Conservation (phyloP, 2,888 invertebrate species). For the Diaprepes abbreviatus region DNA sequence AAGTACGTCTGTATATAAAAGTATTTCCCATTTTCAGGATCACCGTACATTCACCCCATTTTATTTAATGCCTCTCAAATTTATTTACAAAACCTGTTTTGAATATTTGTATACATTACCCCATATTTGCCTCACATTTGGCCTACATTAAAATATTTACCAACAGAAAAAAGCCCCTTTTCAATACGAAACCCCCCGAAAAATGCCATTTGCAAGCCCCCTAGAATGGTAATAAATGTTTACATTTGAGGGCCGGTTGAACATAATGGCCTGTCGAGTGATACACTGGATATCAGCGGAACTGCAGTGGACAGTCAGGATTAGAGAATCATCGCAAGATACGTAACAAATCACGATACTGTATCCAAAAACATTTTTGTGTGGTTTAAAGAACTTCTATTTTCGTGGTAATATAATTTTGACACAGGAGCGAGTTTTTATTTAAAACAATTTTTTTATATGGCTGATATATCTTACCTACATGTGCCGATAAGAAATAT, state of each 20-base stretch:
- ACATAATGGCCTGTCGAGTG: slow-evolving; percentile 63
- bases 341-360: slow-evolving; percentile 51
- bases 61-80: neutral
- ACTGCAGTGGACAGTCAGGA: slow-evolving; percentile 23
- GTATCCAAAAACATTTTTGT: too few species aligned
- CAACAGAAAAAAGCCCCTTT: slow-evolving; percentile 7
- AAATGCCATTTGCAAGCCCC: slow-evolving; percentile 33
- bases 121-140: neutral
- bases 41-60: neutral
- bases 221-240: slow-evolving; percentile 62
- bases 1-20: too few species aligned
- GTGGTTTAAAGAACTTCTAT: too few species aligned
- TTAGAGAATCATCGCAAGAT: slow-evolving; percentile 1
- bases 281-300: slow-evolving; percentile 55
- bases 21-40: neutral
- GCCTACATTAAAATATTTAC: slow-evolving; percentile 19
- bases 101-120: slow-evolving; percentile 4
- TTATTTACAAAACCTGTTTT: slow-evolving; percentile 7
- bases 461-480: too few species aligned
- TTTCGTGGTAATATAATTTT: too few species aligned
- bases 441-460: too few species aligned
- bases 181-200: slow-evolving; percentile 14
- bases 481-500: too few species aligned
- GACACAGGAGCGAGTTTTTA: too few species aligned
- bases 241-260: slow-evolving; percentile 62